These are phyloP conservation scores for Protonemura montana DNA, from an alignment of 2,888 invertebrate species.

Conservation along the genomic window DNA sequence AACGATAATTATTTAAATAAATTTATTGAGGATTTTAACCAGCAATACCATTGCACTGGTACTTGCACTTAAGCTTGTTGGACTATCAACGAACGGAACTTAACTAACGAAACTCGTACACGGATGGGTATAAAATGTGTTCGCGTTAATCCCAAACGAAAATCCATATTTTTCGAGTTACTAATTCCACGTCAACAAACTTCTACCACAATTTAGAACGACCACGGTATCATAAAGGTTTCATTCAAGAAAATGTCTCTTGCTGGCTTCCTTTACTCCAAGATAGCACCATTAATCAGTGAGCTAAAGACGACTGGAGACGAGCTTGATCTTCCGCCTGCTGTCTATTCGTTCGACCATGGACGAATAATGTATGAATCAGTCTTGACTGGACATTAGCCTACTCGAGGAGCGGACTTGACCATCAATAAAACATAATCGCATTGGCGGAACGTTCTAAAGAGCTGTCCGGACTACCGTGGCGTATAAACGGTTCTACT, in stretches of 20 bases:
- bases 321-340: not conserved
- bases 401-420: not conserved
- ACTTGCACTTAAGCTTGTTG: not conserved
- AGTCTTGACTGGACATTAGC: not conserved
- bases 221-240: not conserved
- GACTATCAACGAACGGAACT: not conserved
- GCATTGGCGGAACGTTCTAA: not conserved
- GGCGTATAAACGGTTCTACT: not conserved
- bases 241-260: not conserved
- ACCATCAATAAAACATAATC: not conserved
- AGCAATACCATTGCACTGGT: not conserved
- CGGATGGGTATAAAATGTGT: not conserved
- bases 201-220: not conserved
- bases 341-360: not conserved
- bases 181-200: not conserved
- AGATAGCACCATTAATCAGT: not conserved
- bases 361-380: not conserved
- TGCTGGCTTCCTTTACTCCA: not conserved
- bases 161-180: not conserved
- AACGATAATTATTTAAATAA: not conserved
- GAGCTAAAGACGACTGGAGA: not conserved
- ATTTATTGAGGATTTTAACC: not conserved
- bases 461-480: not conserved
- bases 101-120: not conserved
- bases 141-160: not conserved